Evolutionary conservation across 2,888 invertebrate species (phyloP).

Genomic region (Colletes collaris): DNA sequence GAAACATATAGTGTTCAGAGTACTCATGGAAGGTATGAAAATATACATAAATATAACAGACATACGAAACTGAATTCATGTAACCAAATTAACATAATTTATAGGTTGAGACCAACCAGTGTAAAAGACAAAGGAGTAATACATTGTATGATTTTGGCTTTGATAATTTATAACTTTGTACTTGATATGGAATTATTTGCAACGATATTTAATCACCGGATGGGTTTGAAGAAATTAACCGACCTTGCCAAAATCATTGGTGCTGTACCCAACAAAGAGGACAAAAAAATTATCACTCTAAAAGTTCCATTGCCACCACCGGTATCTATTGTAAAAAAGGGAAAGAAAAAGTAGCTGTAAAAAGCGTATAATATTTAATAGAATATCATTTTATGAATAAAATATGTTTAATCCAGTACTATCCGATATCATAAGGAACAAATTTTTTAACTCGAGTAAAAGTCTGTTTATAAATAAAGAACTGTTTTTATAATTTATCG

Average conservation of each 20-base stretch:
- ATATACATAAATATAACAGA: constrained; percentile 1
- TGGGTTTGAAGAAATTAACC: constrained; percentile 73
- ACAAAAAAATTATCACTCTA: constrained; percentile 72
- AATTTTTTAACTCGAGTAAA: neutral
- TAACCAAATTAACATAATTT: constrained; percentile 47
- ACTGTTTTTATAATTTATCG: neutral
- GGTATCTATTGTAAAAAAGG: constrained; percentile 47
- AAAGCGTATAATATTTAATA: constrained; percentile 7
- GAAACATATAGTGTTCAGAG: constrained; percentile 74
- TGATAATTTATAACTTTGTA: constrained; percentile 73
- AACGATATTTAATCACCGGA: constrained; percentile 65
- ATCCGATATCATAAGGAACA: neutral
- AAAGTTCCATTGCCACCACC: constrained; percentile 77
- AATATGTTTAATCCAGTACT: neutral
- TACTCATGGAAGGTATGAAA: constrained; percentile 72
- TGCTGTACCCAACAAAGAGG: constrained; percentile 70
- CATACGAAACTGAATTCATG: neutral
- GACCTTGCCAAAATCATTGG: constrained; percentile 75
- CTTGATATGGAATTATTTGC: constrained; percentile 76
- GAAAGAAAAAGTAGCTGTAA: constrained; percentile 57
- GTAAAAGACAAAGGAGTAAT: constrained; percentile 78
- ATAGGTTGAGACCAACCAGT: constrained; percentile 75
- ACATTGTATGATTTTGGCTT: constrained; percentile 76
- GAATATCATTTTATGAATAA: constrained; percentile 24
- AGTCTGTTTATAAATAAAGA: constrained; percentile 10